Percentiles rank a stretch among this genome's conserved stretches.
Conservation (phyloP, 2,888 invertebrate species). For the Blera fallax region DNA sequence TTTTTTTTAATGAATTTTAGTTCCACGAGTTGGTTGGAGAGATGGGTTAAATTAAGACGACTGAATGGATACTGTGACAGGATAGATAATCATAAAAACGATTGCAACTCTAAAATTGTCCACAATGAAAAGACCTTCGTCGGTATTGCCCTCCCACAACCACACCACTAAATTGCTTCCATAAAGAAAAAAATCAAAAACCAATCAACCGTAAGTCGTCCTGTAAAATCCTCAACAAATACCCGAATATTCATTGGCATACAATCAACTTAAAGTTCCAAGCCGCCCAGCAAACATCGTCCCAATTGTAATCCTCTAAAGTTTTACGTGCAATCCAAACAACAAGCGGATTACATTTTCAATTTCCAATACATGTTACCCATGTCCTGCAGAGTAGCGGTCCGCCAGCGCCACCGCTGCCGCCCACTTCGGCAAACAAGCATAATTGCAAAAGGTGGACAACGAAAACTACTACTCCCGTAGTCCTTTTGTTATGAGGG, state of each 20-base stretch:
- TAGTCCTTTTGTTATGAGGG: slow-evolving; percentile 2
- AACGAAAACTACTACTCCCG: background rate
- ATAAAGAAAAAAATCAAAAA: slow-evolving; percentile 47
- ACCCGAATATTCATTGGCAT: background rate
- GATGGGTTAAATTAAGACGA: too few species aligned
- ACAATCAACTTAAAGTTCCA: slow-evolving; percentile 19
- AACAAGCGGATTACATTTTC: slow-evolving; percentile 72
- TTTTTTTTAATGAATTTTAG: too few species aligned
- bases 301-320: slow-evolving; percentile 50
- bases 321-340: slow-evolving; percentile 67
- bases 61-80: too few species aligned
- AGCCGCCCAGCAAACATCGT: slow-evolving; percentile 36
- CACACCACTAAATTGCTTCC: background rate
- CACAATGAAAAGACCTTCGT: too few species aligned
- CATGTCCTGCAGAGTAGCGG: slow-evolving; percentile 4
- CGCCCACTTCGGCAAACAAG: slow-evolving; percentile 54
- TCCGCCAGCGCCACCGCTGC: background rate
- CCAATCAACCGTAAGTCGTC: slow-evolving; percentile 37
- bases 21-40: too few species aligned
- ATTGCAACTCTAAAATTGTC: too few species aligned
- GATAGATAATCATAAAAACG: too few species aligned
- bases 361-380: slow-evolving; percentile 61
- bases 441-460: slow-evolving; percentile 57
- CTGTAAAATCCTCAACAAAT: slow-evolving; percentile 22
- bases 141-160: background rate